Percentiles rank a stretch among this genome's conserved stretches.
Evolutionary conservation across 2,113 vertebrate species (phyloP).

Genomic region (Chunga burmeisteri): DNA sequence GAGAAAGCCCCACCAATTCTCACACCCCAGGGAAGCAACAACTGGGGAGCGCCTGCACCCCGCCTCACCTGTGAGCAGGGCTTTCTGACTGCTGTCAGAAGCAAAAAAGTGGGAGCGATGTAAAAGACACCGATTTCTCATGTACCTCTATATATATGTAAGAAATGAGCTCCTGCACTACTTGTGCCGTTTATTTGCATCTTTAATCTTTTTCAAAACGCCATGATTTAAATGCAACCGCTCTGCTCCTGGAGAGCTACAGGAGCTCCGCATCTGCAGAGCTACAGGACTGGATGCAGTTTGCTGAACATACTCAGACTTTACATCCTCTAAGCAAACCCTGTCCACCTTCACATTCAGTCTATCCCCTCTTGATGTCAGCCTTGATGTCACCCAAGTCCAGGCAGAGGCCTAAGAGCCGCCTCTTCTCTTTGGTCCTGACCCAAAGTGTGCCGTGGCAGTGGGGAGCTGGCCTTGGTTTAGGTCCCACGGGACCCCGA

Average conservation of each 20-base stretch:
- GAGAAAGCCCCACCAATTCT: not conserved
- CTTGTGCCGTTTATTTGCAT: not conserved
- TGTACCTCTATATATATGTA: not conserved
- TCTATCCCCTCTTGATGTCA: not conserved
- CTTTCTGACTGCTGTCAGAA: not conserved
- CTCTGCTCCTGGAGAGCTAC: not conserved
- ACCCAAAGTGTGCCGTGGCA: fast-evolving
- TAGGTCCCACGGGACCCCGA: fast-evolving
- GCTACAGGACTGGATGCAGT: not conserved
- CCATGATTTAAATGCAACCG: not conserved
- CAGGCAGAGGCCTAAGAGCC: not conserved
- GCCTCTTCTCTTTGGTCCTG: not conserved
- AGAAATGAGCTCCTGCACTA: not conserved
- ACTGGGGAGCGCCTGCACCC: fast-evolving
- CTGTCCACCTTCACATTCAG: not conserved
- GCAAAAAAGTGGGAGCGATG: not conserved
- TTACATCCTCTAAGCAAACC: not conserved
- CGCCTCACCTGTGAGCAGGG: not conserved
- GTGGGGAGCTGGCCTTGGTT: not conserved
- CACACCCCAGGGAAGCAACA: not conserved
- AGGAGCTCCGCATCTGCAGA: not conserved
- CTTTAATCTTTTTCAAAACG: not conserved
- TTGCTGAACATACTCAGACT: not conserved
- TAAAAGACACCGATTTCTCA: not conserved
- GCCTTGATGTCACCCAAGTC: not conserved